Conservation (phyloP, 2,888 invertebrate genomes). For the Lithodes maja region DNA sequence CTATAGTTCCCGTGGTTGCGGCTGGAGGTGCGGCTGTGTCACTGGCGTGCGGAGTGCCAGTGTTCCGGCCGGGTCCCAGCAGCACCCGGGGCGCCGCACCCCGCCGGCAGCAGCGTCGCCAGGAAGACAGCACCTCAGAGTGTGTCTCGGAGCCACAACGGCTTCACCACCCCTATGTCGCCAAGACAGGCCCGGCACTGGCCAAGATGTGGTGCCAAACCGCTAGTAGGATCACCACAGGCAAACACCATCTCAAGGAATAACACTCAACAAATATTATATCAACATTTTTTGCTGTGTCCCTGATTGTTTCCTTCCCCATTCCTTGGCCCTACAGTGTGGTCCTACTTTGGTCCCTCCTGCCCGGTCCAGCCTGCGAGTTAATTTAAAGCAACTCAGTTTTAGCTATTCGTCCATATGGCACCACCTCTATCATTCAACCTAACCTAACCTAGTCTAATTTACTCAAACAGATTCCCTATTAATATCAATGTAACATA, state of each 20-base stretch:
- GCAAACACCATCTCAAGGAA: background rate
- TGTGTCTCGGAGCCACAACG: background rate
- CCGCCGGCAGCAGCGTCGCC: slow-evolving; percentile 42
- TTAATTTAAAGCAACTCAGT: background rate
- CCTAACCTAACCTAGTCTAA: background rate
- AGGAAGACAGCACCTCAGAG: slow-evolving; percentile 54
- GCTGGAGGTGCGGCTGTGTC: slow-evolving; percentile 31
- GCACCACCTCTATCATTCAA: background rate
- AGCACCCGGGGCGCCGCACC: slow-evolving; percentile 37
- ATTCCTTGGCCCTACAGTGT: background rate
- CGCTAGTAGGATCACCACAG: background rate
- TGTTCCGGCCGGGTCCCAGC: slow-evolving; percentile 17
- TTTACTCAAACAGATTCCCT: background rate
- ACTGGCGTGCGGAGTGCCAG: slow-evolving; percentile 43
- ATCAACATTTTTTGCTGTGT: background rate
- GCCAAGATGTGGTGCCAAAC: background rate
- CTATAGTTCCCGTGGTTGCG: slow-evolving; percentile 41
- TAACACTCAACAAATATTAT: background rate
- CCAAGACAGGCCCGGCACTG: background rate
- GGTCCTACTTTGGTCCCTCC: background rate
- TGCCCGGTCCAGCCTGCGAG: background rate
- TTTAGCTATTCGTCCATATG: background rate
- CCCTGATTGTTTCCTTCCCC: background rate
- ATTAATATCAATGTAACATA: background rate
- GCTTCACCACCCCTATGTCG: background rate